Evolutionary conservation across 2,888 invertebrate species (phyloP), one percentile per base, ranked within the genome.

Genomic region (Oxytorus armatus): DNA sequence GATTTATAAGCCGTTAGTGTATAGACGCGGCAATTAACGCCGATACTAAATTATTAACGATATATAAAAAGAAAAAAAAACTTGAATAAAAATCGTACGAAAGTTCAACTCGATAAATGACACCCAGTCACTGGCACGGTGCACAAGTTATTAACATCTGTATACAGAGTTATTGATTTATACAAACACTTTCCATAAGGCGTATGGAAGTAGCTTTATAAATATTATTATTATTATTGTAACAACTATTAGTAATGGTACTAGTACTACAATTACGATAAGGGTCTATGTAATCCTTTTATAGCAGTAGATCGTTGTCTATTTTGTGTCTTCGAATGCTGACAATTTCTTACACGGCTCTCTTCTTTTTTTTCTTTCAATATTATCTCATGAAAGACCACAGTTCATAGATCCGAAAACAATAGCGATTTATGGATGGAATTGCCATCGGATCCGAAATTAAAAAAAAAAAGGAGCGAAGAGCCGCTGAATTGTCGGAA

Each of bases 111-210:
- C 14, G 49, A 36, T 16, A 65, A 57, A 65, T 42, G 44, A 77
- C 69, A 75, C 61, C 75, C 81, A 79, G 75, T 81, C 70, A 73
- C 61, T 83, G 79, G 82, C 79, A 29, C 82, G 82, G 83, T 84
- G 83, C 84, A 83, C 82, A 83, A 84, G 75, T 51, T 70, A 70
- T 74, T 74, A 74, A 51, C 80, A 63, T 70, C 81, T 79, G 79
- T 79, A 65, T 76, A 73, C 53, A 81, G 59, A 63, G 36, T 81
- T 74, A 36, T 81, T 77, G 47, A 76, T 83, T 79, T 79, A 70
- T 68, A 68, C 65, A 65, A 72, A 63, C 68, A 76, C 70, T 80
- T 79, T 83, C 81, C 16, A 74, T 75, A 75, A 77, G 59, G 49
- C 77, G 75, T 59, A 63, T 63, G 69, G 47, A 49, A 76, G 39